These are phyloP conservation scores for Emesis furor DNA, from an alignment of 2,888 invertebrate species.

Conservation along the genomic window DNA sequence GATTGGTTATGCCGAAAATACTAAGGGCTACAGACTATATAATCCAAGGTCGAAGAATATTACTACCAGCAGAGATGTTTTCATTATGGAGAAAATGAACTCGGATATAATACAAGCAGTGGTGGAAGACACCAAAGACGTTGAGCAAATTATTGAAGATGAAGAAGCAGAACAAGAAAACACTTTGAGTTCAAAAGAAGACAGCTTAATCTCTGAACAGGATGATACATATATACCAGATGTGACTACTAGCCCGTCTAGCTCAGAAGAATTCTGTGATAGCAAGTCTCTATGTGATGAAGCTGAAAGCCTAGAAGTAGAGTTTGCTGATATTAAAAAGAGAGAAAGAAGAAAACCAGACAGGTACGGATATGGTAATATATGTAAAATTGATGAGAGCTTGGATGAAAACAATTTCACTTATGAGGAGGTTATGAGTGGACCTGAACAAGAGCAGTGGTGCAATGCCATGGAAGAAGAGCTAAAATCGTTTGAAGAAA, in stretches of 20 bases:
- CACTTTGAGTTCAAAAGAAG: too few species aligned
- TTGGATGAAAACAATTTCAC: constrained; percentile 32
- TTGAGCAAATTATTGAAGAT: too few species aligned
- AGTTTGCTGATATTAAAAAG: constrained; percentile 20
- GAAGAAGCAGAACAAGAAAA: too few species aligned
- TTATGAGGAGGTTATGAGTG: constrained; percentile 47
- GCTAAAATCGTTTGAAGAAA: constrained; percentile 47
- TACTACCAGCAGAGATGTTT: constrained; percentile 58
- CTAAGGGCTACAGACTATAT: constrained; percentile 31
- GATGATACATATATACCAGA: constrained; percentile 36
- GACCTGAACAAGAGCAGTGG: constrained; percentile 44
- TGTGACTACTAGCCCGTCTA: constrained; percentile 33
- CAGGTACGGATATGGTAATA: constrained; percentile 38
- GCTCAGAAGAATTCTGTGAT: constrained; percentile 45
- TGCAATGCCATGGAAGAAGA: constrained; percentile 44
- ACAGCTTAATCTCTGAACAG: neutral
- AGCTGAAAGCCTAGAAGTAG: constrained; percentile 22
- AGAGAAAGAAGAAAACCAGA: constrained; percentile 34
- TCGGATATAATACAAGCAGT: constrained; percentile 23
- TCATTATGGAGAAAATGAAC: constrained; percentile 45
- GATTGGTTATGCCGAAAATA: constrained; percentile 68
- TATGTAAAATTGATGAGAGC: constrained; percentile 27
- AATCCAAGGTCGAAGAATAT: constrained; percentile 46
- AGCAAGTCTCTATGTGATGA: constrained; percentile 36
- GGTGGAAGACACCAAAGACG: constrained; percentile 21